Base-by-base conservation (phyloP, 2,797 vertebrate species). In the Sebastiscus albofasciatus region DNA sequence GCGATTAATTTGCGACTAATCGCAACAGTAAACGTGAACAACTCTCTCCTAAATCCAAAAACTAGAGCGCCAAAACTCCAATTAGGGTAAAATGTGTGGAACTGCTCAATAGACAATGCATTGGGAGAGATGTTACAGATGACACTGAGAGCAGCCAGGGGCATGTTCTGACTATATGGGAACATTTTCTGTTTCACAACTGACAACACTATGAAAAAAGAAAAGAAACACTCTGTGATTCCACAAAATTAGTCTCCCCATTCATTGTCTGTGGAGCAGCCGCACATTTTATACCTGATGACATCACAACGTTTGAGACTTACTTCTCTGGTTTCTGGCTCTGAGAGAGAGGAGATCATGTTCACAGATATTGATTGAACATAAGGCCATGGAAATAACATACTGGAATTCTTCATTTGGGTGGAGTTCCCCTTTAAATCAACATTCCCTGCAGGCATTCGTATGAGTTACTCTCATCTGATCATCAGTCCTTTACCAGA, bases 381-480 rank as follows among this genome's bases (percentile, higher is more conserved):
- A 18, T 46, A 4, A 14, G 31, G 60, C 33, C 20, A 13, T 62
- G 20, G 29, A 31, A 60, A 31, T 60, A 20, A 31, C 58, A 60
- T 59, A 27, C 27, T 14, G 26, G 8, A 18, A 29, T 59, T 59
- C 26, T 59, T 29, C 8, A 9, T 27, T 29, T 29, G 14, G 16
- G 27, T 60, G 27, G 56, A 26, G 27, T 29, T 60, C 27, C 26
- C 8, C 14, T 31, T 62, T 54, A 36, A 61, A 16, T 49, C n/a
- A 52, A 5, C 0, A 0, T 59, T 75, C 26, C 67, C 79, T 36
- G 34, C 27, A 79, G 66, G 42, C 66, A 62, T 64, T 79, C 20
- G 9, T 61, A 66, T 72, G 65, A 72, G 8, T 71, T 26, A 18
- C 69, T 70, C 56, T 84, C 62, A 55, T 77, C 31, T 64, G 62